A percentile compares a stretch with the other conserved stretches of the same genome.
phyloP scores from a whole-genome alignment of 1,140 invertebrate species.

The Charaxes varanes region DNA sequence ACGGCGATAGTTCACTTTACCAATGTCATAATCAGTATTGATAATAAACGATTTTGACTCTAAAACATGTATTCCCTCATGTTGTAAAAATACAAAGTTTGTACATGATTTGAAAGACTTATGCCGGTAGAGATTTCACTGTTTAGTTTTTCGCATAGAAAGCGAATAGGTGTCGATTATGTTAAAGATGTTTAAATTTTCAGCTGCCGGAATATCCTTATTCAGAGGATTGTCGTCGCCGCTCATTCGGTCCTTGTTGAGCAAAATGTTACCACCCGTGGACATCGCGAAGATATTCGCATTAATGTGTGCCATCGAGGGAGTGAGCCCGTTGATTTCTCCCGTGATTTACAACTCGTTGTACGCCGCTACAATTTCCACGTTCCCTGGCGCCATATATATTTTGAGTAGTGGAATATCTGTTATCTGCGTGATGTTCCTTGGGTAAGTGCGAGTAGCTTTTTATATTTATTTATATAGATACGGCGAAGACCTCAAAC shows the following conservation, averaged over 20 bases:
- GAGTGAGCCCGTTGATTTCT: constrained; percentile 75
- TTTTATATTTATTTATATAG: not conserved
- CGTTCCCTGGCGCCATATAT: constrained; percentile 75
- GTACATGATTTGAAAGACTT: too few species aligned
- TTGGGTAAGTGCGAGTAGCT: constrained; percentile 62
- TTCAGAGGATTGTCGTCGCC: constrained; percentile 76
- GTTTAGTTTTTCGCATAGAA: too few species aligned
- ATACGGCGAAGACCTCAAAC: not conserved
- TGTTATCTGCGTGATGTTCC: constrained; percentile 49
- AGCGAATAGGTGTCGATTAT: too few species aligned
- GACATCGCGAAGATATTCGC: constrained; percentile 82
- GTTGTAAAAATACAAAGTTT: too few species aligned
- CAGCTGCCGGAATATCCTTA: constrained; percentile 68
- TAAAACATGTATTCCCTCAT: too few species aligned
- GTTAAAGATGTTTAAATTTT: too few species aligned
- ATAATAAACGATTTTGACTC: too few species aligned
- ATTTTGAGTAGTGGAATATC: constrained; percentile 70
- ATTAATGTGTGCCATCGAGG: constrained; percentile 77
- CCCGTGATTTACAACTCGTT: constrained; percentile 77
- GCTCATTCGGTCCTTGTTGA: constrained; percentile 78
- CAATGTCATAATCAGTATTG: too few species aligned
- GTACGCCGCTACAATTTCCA: constrained; percentile 74
- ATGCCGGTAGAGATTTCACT: too few species aligned
- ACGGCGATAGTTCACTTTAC: too few species aligned
- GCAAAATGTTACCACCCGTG: constrained; percentile 78